Conservation (phyloP, 2,888 invertebrate species). For the Sipha maydis region DNA sequence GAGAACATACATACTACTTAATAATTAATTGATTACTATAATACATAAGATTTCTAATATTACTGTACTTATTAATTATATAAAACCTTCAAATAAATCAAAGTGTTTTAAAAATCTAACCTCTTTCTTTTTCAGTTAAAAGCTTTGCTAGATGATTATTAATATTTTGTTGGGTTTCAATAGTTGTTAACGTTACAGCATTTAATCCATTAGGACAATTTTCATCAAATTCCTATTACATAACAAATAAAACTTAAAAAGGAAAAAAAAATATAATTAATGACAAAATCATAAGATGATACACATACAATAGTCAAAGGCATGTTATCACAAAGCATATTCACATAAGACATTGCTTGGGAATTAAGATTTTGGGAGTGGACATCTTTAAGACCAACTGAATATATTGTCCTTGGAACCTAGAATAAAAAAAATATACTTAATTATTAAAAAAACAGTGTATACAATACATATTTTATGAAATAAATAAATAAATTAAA, state of each 20-base stretch:
- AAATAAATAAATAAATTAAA: too few relatives aligned
- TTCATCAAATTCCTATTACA: constrained; percentile 46
- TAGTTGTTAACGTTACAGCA: constrained; percentile 23
- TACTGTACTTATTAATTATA: neutral
- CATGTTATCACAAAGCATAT: constrained; percentile 45
- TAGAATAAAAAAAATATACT: constrained; percentile 17
- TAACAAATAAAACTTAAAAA: neutral
- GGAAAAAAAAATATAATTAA: neutral
- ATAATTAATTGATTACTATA: too few relatives aligned
- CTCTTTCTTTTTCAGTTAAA: constrained; percentile 44
- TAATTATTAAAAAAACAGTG: neutral
- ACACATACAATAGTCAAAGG: constrained; percentile 51
- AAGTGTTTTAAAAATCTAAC: constrained; percentile 10
- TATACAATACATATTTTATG: neutral
- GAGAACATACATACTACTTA: neutral
- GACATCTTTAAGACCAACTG: neutral
- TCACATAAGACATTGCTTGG: constrained; percentile 43
- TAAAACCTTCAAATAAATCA: neutral
- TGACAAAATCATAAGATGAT: neutral
- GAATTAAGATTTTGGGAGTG: neutral
- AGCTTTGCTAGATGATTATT: constrained; percentile 37
- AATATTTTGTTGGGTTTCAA: constrained; percentile 44
- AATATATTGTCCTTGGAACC: constrained; percentile 37
- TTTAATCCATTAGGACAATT: constrained; percentile 16
- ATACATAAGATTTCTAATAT: too few relatives aligned